Base-by-base conservation (phyloP, 1,140 invertebrate species). In the Holcopasites calliopsidis region DNA sequence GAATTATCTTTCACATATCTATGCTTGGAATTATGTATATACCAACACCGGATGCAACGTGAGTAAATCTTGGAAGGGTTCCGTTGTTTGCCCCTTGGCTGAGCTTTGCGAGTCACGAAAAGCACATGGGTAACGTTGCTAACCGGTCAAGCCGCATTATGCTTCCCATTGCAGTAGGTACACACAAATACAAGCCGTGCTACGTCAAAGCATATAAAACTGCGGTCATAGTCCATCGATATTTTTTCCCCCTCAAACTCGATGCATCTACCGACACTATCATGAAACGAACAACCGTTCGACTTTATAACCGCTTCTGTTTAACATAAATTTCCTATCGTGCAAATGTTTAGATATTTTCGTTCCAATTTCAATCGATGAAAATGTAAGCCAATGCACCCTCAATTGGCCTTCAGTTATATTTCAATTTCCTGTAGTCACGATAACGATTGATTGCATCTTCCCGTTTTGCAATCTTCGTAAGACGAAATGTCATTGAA, bases 91-190 rank as follows among this genome's bases (percentile, higher is more conserved):
- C 38, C n/a, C n/a, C 35, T 79, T 31, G n/a, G 52, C 60, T 54
- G 61, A 28, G 47, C 23, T 82, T 76, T 82, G 76, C 33, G 47
- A 71, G 40, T 50, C 8, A 31, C 65, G 79, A 42, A 80, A 80
- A 40, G 35, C 47, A 23, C 54, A 49, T 21, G 35, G 23, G 65
- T 40, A 65, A 70, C 26, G 47, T 21, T 49, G 31, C 38, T 40
- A 33, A 66, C 64, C 65, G 77, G 65, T 81, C 79, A 76, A 80
- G 49, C 65, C 80, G 55, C 38, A 77, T 68, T 77, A 26, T 64
- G 44, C 44, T 64, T 58, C 44, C 69, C 57, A 47, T 68, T 72
- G 61, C 65, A 54, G 66, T 44, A 26, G 38, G 49, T 54, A 35
- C 62, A 80, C n/a, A 80, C 61, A 35, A 23, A 38, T 28, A 11